Conservation (phyloP, 2,797 vertebrate genomes). For the Tokudaia muenninki region DNA sequence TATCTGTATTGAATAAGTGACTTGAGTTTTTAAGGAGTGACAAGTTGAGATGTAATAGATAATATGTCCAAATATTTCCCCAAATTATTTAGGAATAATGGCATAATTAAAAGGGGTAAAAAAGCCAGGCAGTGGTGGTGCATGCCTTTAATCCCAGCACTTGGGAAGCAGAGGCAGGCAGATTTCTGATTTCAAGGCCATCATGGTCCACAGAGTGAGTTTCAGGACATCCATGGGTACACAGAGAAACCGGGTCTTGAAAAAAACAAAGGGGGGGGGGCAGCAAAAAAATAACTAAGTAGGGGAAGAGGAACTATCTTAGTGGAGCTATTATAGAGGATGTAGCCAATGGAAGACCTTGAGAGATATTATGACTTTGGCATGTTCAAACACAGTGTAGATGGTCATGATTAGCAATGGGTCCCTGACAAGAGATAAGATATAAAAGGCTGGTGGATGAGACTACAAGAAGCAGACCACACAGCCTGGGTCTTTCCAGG, state of each 20-base stretch:
- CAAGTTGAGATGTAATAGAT: not conserved
- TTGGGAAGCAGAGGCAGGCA: too few species aligned
- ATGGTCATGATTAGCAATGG: not conserved
- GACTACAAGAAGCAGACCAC: not conserved
- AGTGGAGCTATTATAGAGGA: not conserved
- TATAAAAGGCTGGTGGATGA: not conserved
- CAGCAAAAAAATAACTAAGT: not conserved
- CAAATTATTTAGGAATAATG: constrained; percentile 21
- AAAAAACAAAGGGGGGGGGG: too few species aligned
- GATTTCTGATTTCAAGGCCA: too few species aligned
- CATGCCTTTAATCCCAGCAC: too few species aligned
- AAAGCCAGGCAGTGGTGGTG: too few species aligned
- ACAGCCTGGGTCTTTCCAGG: not conserved
- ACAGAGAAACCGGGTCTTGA: too few species aligned
- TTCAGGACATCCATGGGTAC: too few species aligned
- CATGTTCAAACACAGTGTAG: constrained; percentile 2
- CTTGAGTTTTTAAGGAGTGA: not conserved
- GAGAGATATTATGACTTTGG: not conserved
- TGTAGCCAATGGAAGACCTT: not conserved
- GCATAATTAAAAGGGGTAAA: not conserved
- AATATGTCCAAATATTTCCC: not conserved
- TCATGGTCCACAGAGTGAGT: too few species aligned
- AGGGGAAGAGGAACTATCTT: not conserved
- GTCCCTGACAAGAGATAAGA: not conserved
- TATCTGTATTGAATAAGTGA: constrained; percentile 22